These are phyloP conservation scores for Cataglyphis hispanica DNA, from an alignment of 1,140 invertebrate species.

Conservation along the genomic window DNA sequence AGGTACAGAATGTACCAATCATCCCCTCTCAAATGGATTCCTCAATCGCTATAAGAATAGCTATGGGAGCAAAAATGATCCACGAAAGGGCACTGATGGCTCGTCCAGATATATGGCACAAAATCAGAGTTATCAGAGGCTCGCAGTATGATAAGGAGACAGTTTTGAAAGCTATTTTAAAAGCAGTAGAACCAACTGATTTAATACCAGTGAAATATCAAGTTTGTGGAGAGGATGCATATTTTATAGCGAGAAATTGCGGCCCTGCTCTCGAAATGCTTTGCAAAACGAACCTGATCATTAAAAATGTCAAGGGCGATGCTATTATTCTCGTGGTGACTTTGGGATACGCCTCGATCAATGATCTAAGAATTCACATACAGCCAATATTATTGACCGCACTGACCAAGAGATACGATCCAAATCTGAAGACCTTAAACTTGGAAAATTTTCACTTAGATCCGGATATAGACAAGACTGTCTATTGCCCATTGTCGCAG, in stretches of 20 bases:
- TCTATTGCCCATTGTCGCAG: conserved; percentile 86
- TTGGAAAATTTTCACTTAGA: conserved; percentile 85
- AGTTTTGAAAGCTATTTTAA: conserved; percentile 85
- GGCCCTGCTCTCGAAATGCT: conserved; percentile 85
- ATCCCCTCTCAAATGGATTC: conserved; percentile 76
- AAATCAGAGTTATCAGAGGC: conserved; percentile 79
- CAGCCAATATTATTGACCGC: conserved; percentile 82
- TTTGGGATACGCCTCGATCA: conserved; percentile 84
- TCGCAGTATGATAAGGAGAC: conserved; percentile 81
- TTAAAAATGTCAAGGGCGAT: conserved; percentile 81
- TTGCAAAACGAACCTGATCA: conserved; percentile 84
- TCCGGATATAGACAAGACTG: conserved; percentile 82
- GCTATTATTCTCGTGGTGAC: conserved; percentile 84
- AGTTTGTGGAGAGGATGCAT: conserved; percentile 78
- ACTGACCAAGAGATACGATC: conserved; percentile 82
- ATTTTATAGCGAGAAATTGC: conserved; percentile 86
- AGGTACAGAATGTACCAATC: conserved; percentile 53
- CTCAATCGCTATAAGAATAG: conserved; percentile 75
- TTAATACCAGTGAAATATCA: conserved; percentile 86
- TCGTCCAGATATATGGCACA: conserved; percentile 82
- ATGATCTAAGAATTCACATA: conserved; percentile 85
- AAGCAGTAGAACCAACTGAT: conserved; percentile 85
- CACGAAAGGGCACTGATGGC: conserved; percentile 81
- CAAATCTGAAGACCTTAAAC: conserved; percentile 79
- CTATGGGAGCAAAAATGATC: conserved; percentile 77